Percentiles rank a stretch among this genome's conserved stretches.
phyloP scores from a whole-genome alignment of 2,797 vertebrate genomes.

The Aldrovandia affinis region DNA sequence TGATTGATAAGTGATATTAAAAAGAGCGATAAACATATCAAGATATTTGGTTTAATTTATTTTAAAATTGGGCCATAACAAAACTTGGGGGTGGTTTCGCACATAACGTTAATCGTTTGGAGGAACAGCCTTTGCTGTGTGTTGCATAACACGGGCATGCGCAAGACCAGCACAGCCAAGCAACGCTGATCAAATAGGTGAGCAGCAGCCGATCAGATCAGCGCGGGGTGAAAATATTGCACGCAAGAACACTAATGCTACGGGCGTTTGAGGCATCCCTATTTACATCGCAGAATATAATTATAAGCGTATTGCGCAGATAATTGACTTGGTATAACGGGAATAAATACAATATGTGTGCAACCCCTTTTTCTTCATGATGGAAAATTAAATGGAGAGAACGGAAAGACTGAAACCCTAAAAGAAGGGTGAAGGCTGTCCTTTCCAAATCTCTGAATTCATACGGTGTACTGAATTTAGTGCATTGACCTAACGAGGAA shows the following conservation, averaged over 20 bases:
- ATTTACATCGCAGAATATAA: too few relatives aligned
- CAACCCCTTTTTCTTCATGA: too few relatives aligned
- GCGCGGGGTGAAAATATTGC: background rate
- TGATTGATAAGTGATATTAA: background rate
- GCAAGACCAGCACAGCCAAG: background rate
- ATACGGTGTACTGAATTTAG: background rate
- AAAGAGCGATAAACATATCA: background rate
- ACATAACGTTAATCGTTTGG: too few relatives aligned
- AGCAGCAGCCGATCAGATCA: background rate
- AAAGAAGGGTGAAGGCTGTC: background rate
- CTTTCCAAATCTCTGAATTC: background rate
- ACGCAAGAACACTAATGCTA: background rate
- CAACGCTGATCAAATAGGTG: background rate
- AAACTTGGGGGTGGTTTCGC: too few relatives aligned
- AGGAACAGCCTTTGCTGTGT: too few relatives aligned
- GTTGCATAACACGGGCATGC: too few relatives aligned
- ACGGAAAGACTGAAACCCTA: background rate
- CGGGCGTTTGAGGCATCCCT: too few relatives aligned
- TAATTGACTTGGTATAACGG: background rate
- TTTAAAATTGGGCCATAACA: too few relatives aligned
- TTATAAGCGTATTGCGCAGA: too few relatives aligned
- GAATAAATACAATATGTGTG: background rate
- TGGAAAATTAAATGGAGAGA: background rate
- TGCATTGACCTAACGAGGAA: slow-evolving; percentile 19
- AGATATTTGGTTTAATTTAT: background rate